Conservation (phyloP, 2,797 vertebrate species). For the Echeneis naucrates region DNA sequence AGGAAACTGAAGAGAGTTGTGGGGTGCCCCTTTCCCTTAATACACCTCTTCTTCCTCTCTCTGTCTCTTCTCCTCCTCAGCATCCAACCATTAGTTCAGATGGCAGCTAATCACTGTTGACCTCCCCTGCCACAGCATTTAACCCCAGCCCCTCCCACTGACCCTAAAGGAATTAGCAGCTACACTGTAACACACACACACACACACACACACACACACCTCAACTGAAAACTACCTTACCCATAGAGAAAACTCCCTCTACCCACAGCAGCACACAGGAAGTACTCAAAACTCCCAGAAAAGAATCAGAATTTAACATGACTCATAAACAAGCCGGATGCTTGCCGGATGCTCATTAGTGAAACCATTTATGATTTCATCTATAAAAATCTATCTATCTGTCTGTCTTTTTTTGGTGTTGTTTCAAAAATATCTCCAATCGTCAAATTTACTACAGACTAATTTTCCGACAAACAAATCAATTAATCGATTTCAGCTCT, state of each 20-base stretch:
- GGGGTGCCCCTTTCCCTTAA: not conserved
- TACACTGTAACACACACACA: conserved; percentile 65
- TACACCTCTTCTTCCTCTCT: conserved; percentile 20
- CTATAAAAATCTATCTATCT: not conserved
- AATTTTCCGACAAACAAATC: not conserved
- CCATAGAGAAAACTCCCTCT: conserved; percentile 3
- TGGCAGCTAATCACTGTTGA: conserved; percentile 80
- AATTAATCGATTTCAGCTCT: not conserved
- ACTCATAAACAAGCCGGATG: not conserved
- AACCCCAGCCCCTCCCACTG: conserved; percentile 77
- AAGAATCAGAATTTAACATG: not conserved
- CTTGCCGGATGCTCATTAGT: too few species aligned
- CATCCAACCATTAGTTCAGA: conserved; percentile 70
- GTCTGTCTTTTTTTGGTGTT: not conserved
- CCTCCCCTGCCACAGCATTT: conserved; percentile 77
- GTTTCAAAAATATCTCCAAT: not conserved
- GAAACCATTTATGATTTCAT: not conserved
- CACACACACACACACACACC: conserved; percentile 7
- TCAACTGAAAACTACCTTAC: conserved; percentile 35
- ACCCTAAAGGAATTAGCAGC: conserved; percentile 74
- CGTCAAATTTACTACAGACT: not conserved
- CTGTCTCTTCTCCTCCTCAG: conserved; percentile 48
- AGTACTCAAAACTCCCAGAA: not conserved
- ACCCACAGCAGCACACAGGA: not conserved
- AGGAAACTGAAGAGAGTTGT: not conserved